These are phyloP conservation scores for Lepidonotus clava DNA, from an alignment of 2,888 invertebrate genomes.

Conservation along the genomic window DNA sequence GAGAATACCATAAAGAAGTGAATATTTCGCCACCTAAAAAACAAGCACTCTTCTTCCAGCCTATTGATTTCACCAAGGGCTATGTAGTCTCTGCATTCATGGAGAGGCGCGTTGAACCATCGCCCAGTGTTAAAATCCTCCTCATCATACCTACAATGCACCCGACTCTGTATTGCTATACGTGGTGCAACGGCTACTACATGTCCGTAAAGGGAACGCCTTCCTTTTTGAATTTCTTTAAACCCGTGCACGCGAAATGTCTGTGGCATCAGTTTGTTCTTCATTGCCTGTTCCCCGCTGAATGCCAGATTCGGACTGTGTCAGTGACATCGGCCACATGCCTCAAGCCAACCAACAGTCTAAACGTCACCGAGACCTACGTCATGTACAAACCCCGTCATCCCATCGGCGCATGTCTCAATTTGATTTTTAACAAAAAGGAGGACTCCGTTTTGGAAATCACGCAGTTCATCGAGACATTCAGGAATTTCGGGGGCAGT, in stretches of 20 bases:
- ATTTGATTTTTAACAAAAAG: neutral
- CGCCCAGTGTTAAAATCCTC: neutral
- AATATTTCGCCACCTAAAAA: too few relatives aligned
- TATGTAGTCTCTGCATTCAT: conserved; percentile 1
- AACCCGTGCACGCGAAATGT: neutral
- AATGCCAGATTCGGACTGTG: neutral
- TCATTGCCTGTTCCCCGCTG: neutral
- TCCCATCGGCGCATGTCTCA: neutral
- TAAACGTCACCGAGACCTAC: neutral
- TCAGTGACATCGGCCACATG: neutral
- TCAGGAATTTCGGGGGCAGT: neutral
- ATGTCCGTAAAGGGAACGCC: neutral
- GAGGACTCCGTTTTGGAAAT: neutral
- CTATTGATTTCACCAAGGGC: neutral
- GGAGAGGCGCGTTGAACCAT: neutral
- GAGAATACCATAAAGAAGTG: too few relatives aligned
- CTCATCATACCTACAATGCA: neutral
- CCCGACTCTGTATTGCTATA: neutral
- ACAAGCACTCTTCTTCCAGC: too few relatives aligned
- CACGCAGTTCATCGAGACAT: neutral
- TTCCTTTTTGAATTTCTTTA: neutral
- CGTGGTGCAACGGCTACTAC: neutral
- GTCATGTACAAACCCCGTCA: neutral
- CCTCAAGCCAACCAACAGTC: neutral
- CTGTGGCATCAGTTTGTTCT: neutral